Base-by-base conservation (phyloP, 2,113 vertebrate species). In the Rhinogobius similis region DNA sequence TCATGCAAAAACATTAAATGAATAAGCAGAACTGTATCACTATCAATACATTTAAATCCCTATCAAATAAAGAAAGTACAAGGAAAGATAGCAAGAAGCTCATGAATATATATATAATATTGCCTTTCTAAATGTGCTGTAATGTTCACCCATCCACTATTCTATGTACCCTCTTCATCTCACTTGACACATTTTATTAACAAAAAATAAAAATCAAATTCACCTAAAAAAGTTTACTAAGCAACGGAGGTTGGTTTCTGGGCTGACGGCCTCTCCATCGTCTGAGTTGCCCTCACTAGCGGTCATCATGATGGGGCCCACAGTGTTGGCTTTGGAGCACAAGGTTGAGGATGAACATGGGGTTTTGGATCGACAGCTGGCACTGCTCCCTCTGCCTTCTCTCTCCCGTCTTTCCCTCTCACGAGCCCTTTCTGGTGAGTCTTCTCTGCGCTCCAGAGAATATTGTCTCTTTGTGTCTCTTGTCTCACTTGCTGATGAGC, bases 161-260 rank as follows among this genome's bases (percentile, higher is more conserved):
- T 23, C 48, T 53, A 53, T 4, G 3, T 29, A 5, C 5, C 13
- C 26, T 27, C 23, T 18, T 29, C 5, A 27, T 27, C 7, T 58
- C 5, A 58, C 7, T 8, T 8, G 0, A 58, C 24, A 16, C 13
- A 58, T 14, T 58, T 58, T 18, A 58, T 18, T 58, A 26, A 13
- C 55, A 6, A 18, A 58, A 52, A 27, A 58, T n/a, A 1, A 9
- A 24, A 32, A n/a, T 32, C 7, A 48, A 20, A 10, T 46, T 73
- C 70, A 91, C 91, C 93, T 95, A 90, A 99, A 98, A 76, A 99
- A 99, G 77, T 99, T 98, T 23, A 99, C 96, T 64, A 98, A 91
- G 84, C 98, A 98, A 62, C 94, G 96, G 29, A 98, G 94, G 67
- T 99, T 97, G 83, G 94, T 96, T 88, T 99, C 96, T 1, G 96